phyloP scores from a whole-genome alignment of 2,113 vertebrate species.

The Terrapene triunguis region DNA sequence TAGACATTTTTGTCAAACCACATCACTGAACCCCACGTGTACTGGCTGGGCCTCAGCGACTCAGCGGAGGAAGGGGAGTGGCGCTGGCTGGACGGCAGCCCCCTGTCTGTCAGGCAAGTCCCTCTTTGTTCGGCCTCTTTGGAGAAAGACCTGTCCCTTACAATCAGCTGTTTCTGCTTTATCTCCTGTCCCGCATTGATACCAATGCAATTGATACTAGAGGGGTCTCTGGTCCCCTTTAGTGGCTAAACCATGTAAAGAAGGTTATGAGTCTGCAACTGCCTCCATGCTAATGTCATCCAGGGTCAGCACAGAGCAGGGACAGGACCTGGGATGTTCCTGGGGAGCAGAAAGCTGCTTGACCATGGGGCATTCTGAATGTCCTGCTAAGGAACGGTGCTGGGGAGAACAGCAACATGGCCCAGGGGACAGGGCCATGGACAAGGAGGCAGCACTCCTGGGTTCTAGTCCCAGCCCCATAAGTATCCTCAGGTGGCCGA shows the following conservation, averaged over 20 bases:
- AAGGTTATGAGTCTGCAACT: not conserved
- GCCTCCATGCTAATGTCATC: not conserved
- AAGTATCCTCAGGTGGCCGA: not conserved
- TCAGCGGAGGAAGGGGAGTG: conserved; percentile 23
- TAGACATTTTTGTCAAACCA: not conserved
- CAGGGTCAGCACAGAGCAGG: not conserved
- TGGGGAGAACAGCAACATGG: not conserved
- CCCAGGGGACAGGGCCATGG: too few relatives aligned
- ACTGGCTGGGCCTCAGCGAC: conserved; percentile 65
- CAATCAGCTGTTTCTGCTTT: not conserved
- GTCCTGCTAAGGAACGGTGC: not conserved
- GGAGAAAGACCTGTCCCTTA: not conserved
- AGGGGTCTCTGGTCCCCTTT: not conserved
- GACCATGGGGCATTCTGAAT: too few relatives aligned
- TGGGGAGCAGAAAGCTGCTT: not conserved
- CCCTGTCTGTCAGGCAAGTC: conserved; percentile 48
- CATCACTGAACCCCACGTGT: not conserved
- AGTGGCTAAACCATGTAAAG: not conserved
- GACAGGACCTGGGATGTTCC: not conserved
- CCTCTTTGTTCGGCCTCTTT: not conserved
- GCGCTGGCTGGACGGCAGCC: conserved; percentile 60
- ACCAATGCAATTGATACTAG: not conserved
- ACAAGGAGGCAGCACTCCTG: not conserved
- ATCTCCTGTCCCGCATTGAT: not conserved
- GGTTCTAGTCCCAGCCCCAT: not conserved